Evolutionary conservation across 2,113 vertebrate species (phyloP).

Genomic region (Spizaetus ornatus): DNA sequence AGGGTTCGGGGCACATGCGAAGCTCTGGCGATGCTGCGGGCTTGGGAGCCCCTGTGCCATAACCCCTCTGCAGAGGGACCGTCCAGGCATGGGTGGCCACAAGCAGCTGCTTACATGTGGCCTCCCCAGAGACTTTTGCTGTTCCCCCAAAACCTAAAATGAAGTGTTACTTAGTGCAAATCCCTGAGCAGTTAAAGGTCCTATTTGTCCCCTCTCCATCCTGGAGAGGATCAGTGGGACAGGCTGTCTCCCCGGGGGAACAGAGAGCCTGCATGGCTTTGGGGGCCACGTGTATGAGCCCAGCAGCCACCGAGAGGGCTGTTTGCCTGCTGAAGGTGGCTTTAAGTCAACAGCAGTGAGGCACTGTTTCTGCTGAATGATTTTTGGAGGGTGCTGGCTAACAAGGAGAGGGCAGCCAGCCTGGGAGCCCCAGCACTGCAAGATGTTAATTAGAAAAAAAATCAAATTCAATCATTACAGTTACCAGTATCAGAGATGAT

Average conservation of each 20-base stretch:
- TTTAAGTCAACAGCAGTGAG: background rate
- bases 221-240: background rate
- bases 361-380: background rate
- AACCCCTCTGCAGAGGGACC: background rate
- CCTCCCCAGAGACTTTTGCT: background rate
- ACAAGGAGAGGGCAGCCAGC: background rate
- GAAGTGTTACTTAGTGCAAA: background rate
- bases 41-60: background rate
- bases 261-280: background rate
- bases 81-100: background rate
- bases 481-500: background rate
- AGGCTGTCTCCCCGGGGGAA: accelerated
- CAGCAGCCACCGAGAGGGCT: background rate
- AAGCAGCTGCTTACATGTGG: background rate
- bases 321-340: background rate
- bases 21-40: background rate
- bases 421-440: background rate
- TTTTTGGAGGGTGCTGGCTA: background rate
- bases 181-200: background rate
- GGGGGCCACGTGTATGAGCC: accelerated
- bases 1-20: background rate
- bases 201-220: background rate
- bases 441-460: background rate
- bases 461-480: background rate
- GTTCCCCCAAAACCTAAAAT: background rate